A percentile compares a stretch with the other conserved stretches of the same genome.
Conservation (phyloP, 35 echinoderm and acorn worm species). For the Holothuria glaberrima region DNA sequence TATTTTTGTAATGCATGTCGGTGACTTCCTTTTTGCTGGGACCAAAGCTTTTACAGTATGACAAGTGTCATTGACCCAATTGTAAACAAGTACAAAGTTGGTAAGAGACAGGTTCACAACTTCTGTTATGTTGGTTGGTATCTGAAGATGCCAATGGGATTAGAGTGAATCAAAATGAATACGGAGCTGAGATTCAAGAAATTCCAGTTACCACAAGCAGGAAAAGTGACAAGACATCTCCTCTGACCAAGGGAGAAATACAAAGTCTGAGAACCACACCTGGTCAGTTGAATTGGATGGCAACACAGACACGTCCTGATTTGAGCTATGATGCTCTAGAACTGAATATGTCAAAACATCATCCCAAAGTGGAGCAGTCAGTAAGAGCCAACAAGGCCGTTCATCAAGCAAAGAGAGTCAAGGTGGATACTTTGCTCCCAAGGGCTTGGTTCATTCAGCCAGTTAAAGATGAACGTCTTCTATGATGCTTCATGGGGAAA, state of each 20-base stretch:
- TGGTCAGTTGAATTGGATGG: constrained; percentile 55
- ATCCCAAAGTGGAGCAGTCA: constrained; percentile 45
- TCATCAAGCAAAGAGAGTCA: constrained; percentile 22
- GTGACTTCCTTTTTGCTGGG: constrained; percentile 55
- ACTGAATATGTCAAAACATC: constrained; percentile 57
- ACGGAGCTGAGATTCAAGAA: constrained; percentile 47
- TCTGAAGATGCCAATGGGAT: constrained; percentile 30
- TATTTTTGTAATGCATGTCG: constrained; percentile 32
- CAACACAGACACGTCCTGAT: constrained; percentile 56
- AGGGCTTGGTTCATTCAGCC: not conserved
- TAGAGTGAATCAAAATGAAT: constrained; percentile 32
- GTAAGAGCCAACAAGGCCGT: not conserved
- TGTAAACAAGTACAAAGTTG: constrained; percentile 60
- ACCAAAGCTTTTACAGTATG: constrained; percentile 40
- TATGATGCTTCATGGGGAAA: constrained; percentile 41
- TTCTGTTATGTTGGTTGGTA: constrained; percentile 51
- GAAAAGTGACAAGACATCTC: constrained; percentile 37
- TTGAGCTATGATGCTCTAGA: constrained; percentile 67
- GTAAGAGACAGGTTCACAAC: constrained; percentile 25
- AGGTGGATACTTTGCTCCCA: constrained; percentile 8
- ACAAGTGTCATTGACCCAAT: constrained; percentile 26
- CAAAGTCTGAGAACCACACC: constrained; percentile 46
- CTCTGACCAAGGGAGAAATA: constrained; percentile 48
- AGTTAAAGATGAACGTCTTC: constrained; percentile 45
- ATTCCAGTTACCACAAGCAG: constrained; percentile 16